Evolutionary conservation across 2,888 invertebrate species (phyloP).

Genomic region (Pyralis farinalis): DNA sequence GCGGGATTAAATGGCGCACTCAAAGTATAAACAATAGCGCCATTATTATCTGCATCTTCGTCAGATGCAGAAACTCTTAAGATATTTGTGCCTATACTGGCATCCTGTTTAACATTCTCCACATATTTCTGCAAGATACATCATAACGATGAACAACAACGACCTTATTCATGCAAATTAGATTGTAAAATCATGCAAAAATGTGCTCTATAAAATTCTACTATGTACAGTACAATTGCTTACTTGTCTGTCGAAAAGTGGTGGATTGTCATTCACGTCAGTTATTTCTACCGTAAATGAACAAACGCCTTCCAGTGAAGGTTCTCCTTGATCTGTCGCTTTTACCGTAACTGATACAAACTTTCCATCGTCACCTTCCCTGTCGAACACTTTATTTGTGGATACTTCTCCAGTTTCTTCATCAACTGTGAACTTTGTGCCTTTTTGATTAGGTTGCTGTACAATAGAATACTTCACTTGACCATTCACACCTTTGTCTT

Average conservation of each 20-base stretch:
- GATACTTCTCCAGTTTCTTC: conserved; percentile 97
- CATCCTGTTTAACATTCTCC: conserved; percentile 98
- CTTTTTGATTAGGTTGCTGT: conserved; percentile 96
- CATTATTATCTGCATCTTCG: conserved; percentile 98
- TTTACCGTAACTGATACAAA: conserved; percentile 98
- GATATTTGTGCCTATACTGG: conserved; percentile 96
- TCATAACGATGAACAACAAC: conserved; percentile 34
- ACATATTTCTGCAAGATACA: conserved; percentile 92
- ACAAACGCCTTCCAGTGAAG: conserved; percentile 98
- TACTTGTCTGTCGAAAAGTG: conserved; percentile 96
- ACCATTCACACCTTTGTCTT: conserved; percentile 97
- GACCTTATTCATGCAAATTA: conserved; percentile 40
- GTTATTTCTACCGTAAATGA: conserved; percentile 99
- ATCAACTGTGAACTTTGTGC: conserved; percentile 97
- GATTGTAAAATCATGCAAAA: conserved; percentile 42
- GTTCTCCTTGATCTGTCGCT: conserved; percentile 99
- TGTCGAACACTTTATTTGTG: conserved; percentile 97
- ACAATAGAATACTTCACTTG: conserved; percentile 98
- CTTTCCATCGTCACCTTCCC: conserved; percentile 98
- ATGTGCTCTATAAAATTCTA: conserved; percentile 26
- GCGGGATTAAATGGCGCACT: conserved; percentile 94
- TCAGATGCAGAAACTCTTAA: conserved; percentile 97
- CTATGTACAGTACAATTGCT: conserved; percentile 35
- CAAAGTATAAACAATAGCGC: conserved; percentile 95
- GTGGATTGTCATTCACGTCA: conserved; percentile 98